Conservation (phyloP, 2,888 invertebrate genomes). For the Enchytraeus crypticus region DNA sequence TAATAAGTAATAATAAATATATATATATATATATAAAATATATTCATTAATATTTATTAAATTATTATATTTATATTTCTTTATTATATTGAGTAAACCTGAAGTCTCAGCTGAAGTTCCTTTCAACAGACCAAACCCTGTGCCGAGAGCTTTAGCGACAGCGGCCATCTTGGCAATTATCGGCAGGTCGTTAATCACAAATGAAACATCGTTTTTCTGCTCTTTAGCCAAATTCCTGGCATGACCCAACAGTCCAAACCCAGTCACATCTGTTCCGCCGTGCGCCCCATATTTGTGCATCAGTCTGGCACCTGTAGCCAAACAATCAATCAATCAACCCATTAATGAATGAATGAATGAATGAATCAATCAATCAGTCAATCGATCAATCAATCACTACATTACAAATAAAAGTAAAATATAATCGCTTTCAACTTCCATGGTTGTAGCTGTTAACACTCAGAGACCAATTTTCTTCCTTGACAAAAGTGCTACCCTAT, state of each 20-base stretch:
- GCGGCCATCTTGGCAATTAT: constrained; percentile 68
- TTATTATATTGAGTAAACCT: too few relatives aligned
- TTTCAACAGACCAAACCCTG: constrained; percentile 63
- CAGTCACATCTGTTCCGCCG: constrained; percentile 73
- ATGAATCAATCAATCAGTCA: too few relatives aligned
- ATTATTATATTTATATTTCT: too few relatives aligned
- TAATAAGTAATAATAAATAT: too few relatives aligned
- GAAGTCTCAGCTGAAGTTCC: constrained; percentile 71
- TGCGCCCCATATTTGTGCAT: constrained; percentile 77
- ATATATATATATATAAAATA: too few relatives aligned
- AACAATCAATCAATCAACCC: background rate
- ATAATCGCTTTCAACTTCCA: too few relatives aligned
- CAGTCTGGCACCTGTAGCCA: constrained; percentile 58
- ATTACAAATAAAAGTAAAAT: background rate
- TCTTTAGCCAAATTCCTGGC: constrained; percentile 67
- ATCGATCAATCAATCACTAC: too few relatives aligned
- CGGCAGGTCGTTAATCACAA: constrained; percentile 68
- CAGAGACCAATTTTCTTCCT: too few relatives aligned
- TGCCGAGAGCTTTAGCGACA: constrained; percentile 65
- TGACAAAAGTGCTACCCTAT: too few relatives aligned
- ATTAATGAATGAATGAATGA: too few relatives aligned
- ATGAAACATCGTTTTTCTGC: constrained; percentile 65
- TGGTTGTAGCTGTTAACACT: too few relatives aligned
- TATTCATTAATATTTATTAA: too few relatives aligned
- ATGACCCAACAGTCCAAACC: constrained; percentile 72